Percentiles rank a stretch among this genome's conserved stretches.
Conservation (phyloP, 1,140 invertebrate genomes). For the Hylaeus anthracinus region DNA sequence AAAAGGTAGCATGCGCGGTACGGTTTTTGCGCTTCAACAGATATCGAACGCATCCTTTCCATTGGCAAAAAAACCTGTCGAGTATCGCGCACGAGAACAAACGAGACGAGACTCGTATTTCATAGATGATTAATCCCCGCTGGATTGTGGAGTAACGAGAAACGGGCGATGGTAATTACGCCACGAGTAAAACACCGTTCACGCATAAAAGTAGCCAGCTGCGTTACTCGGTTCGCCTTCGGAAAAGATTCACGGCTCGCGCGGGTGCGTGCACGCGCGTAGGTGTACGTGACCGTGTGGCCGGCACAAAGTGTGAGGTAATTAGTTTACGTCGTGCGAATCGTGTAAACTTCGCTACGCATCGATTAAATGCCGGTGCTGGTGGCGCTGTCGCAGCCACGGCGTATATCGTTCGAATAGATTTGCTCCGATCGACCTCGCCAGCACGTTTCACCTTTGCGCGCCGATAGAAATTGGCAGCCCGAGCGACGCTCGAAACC, state of each 20-base stretch:
- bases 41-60: conserved; percentile 6
- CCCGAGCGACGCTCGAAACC: conserved; percentile 34
- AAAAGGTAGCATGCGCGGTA: not conserved
- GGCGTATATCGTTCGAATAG: conserved; percentile 48
- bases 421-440: conserved; percentile 46
- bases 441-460: conserved; percentile 53
- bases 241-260: conserved; percentile 37
- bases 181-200: conserved; percentile 60
- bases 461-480: conserved; percentile 57
- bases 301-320: conserved; percentile 71
- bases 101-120: conserved; percentile 11
- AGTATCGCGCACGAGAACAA: not conserved
- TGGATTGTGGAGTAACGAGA: conserved; percentile 56
- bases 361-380: conserved; percentile 65
- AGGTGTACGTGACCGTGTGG: conserved; percentile 18
- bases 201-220: conserved; percentile 44
- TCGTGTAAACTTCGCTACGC: conserved; percentile 64
- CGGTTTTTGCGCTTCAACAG: not conserved
- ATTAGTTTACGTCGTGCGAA: conserved; percentile 75
- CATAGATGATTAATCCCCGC: conserved; percentile 22
- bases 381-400: conserved; percentile 36
- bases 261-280: not conserved
- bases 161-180: conserved; percentile 65
- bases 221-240: conserved; percentile 31
- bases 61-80: conserved; percentile 2